Conservation (phyloP, 1,140 invertebrate species). For the Drosophila varians region DNA sequence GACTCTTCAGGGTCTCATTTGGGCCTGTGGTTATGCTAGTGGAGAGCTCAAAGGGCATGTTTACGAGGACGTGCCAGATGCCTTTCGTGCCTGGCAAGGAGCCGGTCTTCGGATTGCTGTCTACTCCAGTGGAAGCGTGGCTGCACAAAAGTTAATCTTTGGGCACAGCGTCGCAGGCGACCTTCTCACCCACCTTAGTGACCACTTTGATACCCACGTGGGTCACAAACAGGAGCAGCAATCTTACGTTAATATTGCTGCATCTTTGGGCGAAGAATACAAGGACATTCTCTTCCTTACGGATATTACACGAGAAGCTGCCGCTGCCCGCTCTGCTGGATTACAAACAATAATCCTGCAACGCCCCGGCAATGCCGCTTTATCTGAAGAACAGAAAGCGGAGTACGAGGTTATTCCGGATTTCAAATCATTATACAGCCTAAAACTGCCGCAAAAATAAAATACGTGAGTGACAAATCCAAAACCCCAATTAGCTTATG, state of each 20-base stretch:
- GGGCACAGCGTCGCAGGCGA: conserved; percentile 90
- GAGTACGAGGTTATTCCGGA: conserved; percentile 27
- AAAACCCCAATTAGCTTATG: too few relatives aligned
- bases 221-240: conserved; percentile 90
- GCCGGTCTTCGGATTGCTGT: conserved; percentile 90
- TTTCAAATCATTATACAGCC: conserved; percentile 7
- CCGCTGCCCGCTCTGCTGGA: conserved; percentile 90
- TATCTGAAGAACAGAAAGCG: conserved; percentile 74
- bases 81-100: conserved; percentile 88
- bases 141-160: conserved; percentile 95
- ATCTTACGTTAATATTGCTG: conserved; percentile 91
- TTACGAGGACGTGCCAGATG: conserved; percentile 92
- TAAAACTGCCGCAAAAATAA: conserved; percentile 16
- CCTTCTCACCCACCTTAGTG: conserved; percentile 89
- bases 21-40: conserved; percentile 91
- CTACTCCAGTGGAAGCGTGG: conserved; percentile 96
- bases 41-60: conserved; percentile 93
- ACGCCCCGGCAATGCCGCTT: conserved; percentile 89
- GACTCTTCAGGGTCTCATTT: conserved; percentile 94
- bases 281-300: conserved; percentile 93
- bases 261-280: conserved; percentile 86
- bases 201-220: conserved; percentile 94
- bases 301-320: conserved; percentile 94
- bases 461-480: background rate
- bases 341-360: conserved; percentile 88